Evolutionary conservation across 2,888 invertebrate species (phyloP).

Genomic region (Nemapogon koenigi): DNA sequence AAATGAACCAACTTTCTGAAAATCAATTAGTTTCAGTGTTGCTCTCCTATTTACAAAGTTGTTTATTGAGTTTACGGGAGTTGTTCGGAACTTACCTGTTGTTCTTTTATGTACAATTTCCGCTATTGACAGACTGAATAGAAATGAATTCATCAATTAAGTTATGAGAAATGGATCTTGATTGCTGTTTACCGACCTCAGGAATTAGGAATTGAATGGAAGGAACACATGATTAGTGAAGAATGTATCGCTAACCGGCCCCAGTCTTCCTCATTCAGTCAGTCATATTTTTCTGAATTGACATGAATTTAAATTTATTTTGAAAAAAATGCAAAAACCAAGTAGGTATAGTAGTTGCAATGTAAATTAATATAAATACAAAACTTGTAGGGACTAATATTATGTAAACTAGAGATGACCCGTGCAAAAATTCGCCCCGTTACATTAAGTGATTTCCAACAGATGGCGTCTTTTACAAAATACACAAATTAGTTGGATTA

Average conservation of each 20-base stretch:
- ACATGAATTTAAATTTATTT: too few relatives aligned
- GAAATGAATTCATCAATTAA: background rate
- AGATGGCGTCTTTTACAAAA: too few relatives aligned
- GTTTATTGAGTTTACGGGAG: conserved; percentile 18
- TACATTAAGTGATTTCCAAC: too few relatives aligned
- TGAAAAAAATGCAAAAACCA: too few relatives aligned
- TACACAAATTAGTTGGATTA: too few relatives aligned
- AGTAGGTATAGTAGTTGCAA: too few relatives aligned
- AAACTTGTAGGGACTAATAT: too few relatives aligned
- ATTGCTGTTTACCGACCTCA: background rate
- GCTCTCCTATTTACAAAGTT: conserved; percentile 17
- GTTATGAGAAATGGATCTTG: background rate
- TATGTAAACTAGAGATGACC: too few relatives aligned
- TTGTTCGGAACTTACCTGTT: conserved; percentile 17
- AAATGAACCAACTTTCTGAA: conserved; percentile 18
- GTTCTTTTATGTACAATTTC: conserved; percentile 17
- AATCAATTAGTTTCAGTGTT: conserved; percentile 22
- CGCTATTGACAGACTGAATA: conserved; percentile 1
- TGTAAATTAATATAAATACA: too few relatives aligned
- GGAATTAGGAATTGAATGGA: background rate
- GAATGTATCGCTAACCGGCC: conserved; percentile 4
- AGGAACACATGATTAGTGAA: background rate
- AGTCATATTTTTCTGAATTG: too few relatives aligned
- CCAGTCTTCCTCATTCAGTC: too few relatives aligned
- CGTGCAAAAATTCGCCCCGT: too few relatives aligned